phyloP scores from a whole-genome alignment of 2,888 invertebrate genomes.

The Ophion ventricosus region DNA sequence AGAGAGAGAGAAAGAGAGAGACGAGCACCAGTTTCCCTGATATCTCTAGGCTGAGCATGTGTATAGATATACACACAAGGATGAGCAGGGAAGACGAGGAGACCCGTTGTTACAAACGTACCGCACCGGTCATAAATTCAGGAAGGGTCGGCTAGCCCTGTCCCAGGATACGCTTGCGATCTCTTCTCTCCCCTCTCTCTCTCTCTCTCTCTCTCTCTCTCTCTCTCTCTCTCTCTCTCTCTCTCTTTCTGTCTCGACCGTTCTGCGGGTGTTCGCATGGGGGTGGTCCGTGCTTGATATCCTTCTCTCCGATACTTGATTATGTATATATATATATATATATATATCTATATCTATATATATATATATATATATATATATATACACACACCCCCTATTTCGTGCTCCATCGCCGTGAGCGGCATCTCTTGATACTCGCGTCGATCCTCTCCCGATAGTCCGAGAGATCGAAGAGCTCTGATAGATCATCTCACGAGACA shows the following conservation, averaged over 20 bases:
- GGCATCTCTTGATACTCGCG: conserved; percentile 18
- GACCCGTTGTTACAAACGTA: conserved; percentile 58
- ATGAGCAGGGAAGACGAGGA: conserved; percentile 32
- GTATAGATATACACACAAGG: background rate
- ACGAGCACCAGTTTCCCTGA: conserved; percentile 7
- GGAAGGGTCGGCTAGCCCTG: conserved; percentile 62
- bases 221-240: too few species aligned
- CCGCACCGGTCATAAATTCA: conserved; percentile 66
- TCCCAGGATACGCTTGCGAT: conserved; percentile 38
- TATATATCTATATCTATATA: background rate
- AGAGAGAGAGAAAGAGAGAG: conserved; percentile 12
- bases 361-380: background rate
- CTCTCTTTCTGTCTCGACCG: conserved; percentile 11
- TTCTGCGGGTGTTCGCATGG: conserved; percentile 35
- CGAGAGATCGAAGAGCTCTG: conserved; percentile 52
- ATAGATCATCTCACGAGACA: conserved; percentile 52
- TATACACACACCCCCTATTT: background rate
- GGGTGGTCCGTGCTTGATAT: conserved; percentile 41
- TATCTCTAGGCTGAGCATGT: conserved; percentile 8
- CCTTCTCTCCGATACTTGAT: conserved; percentile 40
- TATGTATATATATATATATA: background rate
- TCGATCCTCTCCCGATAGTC: conserved; percentile 38
- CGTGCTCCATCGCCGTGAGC: conserved; percentile 7
- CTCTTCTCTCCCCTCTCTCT: background rate
- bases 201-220: too few species aligned